These are phyloP conservation scores for Eupsilia transversa DNA, from an alignment of 2,888 invertebrate genomes.

Conservation along the genomic window DNA sequence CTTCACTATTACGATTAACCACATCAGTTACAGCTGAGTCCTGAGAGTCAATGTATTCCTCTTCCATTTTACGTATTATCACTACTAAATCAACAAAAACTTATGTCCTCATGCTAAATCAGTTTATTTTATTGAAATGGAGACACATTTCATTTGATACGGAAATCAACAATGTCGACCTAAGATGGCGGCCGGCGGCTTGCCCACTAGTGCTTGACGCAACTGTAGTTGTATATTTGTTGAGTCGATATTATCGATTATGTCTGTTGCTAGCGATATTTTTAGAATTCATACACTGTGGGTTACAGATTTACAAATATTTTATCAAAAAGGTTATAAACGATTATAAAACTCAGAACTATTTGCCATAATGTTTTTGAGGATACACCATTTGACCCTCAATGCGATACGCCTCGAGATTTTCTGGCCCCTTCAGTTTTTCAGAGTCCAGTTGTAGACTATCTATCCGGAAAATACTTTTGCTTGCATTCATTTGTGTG, in stretches of 20 bases:
- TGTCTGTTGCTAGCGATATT: constrained; percentile 23
- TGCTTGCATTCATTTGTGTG: neutral
- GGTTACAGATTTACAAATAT: constrained; percentile 1
- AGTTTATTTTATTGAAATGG: constrained; percentile 64
- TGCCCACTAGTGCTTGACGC: constrained; percentile 62
- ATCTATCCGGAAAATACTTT: too few relatives aligned
- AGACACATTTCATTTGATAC: constrained; percentile 64
- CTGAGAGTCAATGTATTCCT: constrained; percentile 85
- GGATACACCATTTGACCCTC: neutral
- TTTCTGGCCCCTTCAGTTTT: neutral
- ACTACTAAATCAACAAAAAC: constrained; percentile 69
- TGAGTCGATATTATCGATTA: constrained; percentile 64
- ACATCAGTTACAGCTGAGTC: constrained; percentile 78
- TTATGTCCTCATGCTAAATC: constrained; percentile 82
- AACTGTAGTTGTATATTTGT: constrained; percentile 48
- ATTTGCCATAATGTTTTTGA: neutral
- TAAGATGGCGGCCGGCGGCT: constrained; percentile 80
- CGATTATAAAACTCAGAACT: neutral
- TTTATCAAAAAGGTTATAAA: neutral
- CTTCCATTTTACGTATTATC: constrained; percentile 80
- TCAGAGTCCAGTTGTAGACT: neutral
- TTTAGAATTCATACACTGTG: constrained; percentile 27
- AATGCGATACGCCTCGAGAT: neutral
- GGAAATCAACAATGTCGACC: constrained; percentile 78
- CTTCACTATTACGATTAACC: constrained; percentile 71